Conservation (phyloP, 2,797 vertebrate genomes). For the Pachyuromys duprasi region DNA sequence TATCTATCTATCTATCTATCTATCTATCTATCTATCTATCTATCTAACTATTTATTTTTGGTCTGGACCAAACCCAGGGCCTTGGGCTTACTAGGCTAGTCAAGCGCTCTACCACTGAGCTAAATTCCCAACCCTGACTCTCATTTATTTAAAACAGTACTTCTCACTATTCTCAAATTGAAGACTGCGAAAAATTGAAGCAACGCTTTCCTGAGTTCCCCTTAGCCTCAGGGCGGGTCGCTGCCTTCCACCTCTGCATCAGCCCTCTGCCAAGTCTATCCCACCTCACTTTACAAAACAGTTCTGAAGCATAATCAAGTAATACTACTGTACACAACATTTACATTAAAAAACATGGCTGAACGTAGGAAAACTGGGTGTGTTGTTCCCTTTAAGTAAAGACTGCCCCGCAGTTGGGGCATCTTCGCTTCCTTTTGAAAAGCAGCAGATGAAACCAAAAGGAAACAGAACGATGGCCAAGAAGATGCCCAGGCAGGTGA, state of each 20-base stretch:
- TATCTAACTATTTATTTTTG: too few species aligned
- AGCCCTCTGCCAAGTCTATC: conserved; percentile 72
- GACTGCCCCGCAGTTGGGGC: conserved; percentile 97
- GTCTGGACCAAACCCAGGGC: too few species aligned
- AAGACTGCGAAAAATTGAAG: conserved; percentile 87
- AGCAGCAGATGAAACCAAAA: conserved; percentile 98
- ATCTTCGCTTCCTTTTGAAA: conserved; percentile 96
- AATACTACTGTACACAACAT: conserved; percentile 89
- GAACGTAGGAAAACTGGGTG: conserved; percentile 72
- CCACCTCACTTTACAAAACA: conserved; percentile 87
- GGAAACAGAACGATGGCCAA: conserved; percentile 98
- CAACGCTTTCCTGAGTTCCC: conserved; percentile 85
- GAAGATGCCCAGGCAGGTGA: conserved; percentile 97
- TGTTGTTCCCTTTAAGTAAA: conserved; percentile 92
- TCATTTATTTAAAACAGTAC: conserved; percentile 79
- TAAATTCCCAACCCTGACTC: not conserved
- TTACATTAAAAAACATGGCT: conserved; percentile 88
- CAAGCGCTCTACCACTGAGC: too few species aligned
- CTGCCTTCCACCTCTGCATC: conserved; percentile 69
- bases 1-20: too few species aligned
- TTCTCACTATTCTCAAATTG: conserved; percentile 81
- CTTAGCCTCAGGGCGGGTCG: conserved; percentile 77
- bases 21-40: too few species aligned
- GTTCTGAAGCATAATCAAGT: conserved; percentile 85
- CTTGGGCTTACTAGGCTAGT: too few species aligned